Conservation (phyloP, 1,140 invertebrate species). For the Pantala flavescens region DNA sequence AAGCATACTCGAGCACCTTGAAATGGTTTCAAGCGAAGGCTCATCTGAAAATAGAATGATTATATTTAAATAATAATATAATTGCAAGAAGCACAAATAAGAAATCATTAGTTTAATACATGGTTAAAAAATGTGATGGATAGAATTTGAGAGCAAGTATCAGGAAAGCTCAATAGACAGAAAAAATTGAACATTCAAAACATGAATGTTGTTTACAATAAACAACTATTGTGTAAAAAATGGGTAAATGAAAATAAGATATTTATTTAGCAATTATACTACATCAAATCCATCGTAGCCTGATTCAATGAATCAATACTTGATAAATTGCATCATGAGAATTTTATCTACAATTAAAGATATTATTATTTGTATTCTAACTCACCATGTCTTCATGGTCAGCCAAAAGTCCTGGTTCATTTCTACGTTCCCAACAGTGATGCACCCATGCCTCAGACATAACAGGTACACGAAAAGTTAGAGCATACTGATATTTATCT, state of each 20-base stretch:
- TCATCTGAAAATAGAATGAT: constrained; percentile 33
- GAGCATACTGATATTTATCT: constrained; percentile 77
- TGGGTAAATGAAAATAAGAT: too few species aligned
- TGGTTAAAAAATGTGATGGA: too few species aligned
- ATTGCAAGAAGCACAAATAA: too few species aligned
- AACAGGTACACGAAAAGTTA: constrained; percentile 77
- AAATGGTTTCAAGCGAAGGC: constrained; percentile 76
- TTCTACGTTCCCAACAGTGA: constrained; percentile 66
- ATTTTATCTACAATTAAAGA: constrained; percentile 3
- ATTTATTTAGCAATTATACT: constrained; percentile 22
- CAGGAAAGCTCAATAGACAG: too few species aligned
- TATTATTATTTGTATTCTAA: constrained; percentile 19
- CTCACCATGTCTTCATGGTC: constrained; percentile 59
- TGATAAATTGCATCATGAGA: not conserved
- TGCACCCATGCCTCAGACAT: constrained; percentile 80
- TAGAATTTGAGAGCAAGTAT: too few species aligned
- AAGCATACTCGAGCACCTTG: constrained; percentile 77
- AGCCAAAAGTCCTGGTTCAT: constrained; percentile 55
- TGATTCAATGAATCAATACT: constrained; percentile 16
- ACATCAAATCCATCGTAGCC: constrained; percentile 13
- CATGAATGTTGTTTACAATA: too few species aligned
- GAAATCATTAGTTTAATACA: too few species aligned
- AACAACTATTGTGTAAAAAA: too few species aligned
- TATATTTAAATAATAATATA: too few species aligned
- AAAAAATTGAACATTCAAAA: too few species aligned